Base-by-base conservation (phyloP, 1,140 invertebrate species). In the Danaus plexippus region DNA sequence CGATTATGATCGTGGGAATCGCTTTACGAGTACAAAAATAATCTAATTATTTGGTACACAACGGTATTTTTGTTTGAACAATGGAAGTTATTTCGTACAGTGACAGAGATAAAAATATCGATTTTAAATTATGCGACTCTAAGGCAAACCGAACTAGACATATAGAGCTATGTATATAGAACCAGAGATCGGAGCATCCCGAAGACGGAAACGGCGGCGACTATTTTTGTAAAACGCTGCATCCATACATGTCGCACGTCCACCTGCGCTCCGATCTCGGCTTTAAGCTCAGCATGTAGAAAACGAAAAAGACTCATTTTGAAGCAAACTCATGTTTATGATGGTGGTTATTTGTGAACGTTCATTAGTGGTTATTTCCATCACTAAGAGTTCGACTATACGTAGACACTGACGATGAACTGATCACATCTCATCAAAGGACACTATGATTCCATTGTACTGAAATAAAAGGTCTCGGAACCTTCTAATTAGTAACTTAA, bases 151-250 rank as follows among this genome's bases (percentile, higher is more conserved):
- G 18, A 22, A 22, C 2, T 22, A 22, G 2, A 22, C 2, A 22
- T 22, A 32, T 32, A 32, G 7, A 32, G 22, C 1, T 32, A 43
- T 40, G 15, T n/a, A 57, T 43, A 57, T 43, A 71, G 63, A 77
- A 85, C 73, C 78, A 81, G 80, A 81, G 73, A 74, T 66, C 65
- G 66, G 63, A 69, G 68, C 75, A 74, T 76, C 67, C 75, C 66
- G 59, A 76, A 82, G 79, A 72, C 81, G 81, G 81, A 85, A 85
- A 77, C 69, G 75, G 69, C 74, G 64, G 52, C 53, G 71, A 69
- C 79, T 82, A 82, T 81, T 82, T 82, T 81, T 82, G 79, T 67
- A 56, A 63, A 67, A 73, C 66, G 69, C 47, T 66, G 65, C 64
- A 67, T 74, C 70, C 72, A 66, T 66, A 67, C 74, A 70, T 71